A percentile compares a stretch with the other conserved stretches of the same genome.
phyloP scores from a whole-genome alignment of 1,140 invertebrate genomes.

The Calosoma granatense region DNA sequence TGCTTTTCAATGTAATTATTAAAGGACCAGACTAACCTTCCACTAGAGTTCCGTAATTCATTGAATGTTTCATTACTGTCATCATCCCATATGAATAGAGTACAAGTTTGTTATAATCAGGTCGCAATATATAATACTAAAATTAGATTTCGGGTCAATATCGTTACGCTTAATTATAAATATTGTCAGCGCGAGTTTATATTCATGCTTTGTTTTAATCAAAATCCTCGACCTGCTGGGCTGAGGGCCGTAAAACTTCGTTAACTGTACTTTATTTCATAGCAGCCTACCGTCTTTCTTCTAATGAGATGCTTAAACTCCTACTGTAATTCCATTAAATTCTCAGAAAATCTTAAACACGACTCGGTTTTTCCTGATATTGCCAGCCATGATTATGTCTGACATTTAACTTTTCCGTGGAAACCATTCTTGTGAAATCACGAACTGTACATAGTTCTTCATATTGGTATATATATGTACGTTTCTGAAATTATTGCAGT shows the following conservation, averaged over 20 bases:
- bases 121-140: no score
- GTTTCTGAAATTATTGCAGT: no score
- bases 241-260: background rate
- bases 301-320: background rate
- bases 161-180: background rate
- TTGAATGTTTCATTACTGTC: background rate
- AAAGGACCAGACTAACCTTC: no score
- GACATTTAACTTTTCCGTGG: no score
- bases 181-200: background rate
- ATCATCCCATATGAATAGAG: background rate
- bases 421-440: no score
- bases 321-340: background rate
- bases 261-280: background rate
- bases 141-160: constrained; percentile 5
- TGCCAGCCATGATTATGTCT: no score
- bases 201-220: background rate
- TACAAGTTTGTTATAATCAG: no score
- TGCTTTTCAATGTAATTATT: no score
- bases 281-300: background rate
- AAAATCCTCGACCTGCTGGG: background rate
- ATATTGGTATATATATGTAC: no score
- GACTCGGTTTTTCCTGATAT: no score
- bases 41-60: no score
- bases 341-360: background rate
- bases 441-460: no score